These are phyloP conservation scores for Thamnaconus septentrionalis DNA, from an alignment of 2,113 vertebrate genomes.

Conservation along the genomic window DNA sequence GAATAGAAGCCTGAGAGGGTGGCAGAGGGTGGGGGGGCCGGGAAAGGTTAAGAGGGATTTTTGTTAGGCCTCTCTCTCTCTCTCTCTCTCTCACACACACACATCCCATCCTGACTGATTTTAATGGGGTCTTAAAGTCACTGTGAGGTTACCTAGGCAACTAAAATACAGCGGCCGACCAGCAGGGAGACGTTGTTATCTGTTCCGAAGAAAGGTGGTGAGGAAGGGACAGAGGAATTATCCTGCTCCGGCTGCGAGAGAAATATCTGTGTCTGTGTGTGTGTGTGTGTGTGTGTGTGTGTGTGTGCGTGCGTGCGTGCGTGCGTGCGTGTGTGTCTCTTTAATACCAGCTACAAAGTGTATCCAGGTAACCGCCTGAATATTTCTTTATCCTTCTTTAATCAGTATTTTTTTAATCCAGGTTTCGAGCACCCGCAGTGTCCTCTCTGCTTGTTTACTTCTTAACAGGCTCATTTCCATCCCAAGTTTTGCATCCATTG, in stretches of 20 bases:
- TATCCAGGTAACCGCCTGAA: too few species aligned
- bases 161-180: constrained; percentile 40
- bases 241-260: constrained; percentile 6
- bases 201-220: constrained; percentile 1
- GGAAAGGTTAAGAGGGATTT: constrained; percentile 69
- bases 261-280: constrained; percentile 2
- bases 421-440: too few species aligned
- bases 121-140: constrained; percentile 64
- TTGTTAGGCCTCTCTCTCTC: constrained; percentile 52
- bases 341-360: not conserved
- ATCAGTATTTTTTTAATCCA: too few species aligned
- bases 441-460: too few species aligned
- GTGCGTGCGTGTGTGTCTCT: not conserved
- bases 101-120: constrained; percentile 53
- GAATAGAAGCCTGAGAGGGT: constrained; percentile 27
- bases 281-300: not conserved
- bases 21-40: constrained; percentile 6
- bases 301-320: not conserved
- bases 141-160: constrained; percentile 68
- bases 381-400: too few species aligned
- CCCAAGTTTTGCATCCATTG: too few species aligned
- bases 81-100: too few species aligned
- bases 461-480: too few species aligned
- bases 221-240: constrained; percentile 30
- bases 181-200: constrained; percentile 40